These are phyloP conservation scores for Glyphotaelius pellucidus DNA, from an alignment of 2,888 invertebrate genomes.

Conservation along the genomic window DNA sequence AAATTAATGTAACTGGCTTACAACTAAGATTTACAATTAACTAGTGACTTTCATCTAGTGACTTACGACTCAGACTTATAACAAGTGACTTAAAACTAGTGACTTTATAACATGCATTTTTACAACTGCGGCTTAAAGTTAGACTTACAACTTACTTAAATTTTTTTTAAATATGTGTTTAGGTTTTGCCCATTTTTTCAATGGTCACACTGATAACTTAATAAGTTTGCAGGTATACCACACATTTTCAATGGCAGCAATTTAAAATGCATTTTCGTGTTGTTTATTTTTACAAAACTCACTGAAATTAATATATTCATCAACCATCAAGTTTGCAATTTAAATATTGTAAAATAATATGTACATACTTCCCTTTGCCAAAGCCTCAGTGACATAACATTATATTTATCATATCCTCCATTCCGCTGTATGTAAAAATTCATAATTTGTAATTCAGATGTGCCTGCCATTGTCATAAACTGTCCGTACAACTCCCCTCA, in stretches of 20 bases:
- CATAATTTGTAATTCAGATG: conserved; percentile 40
- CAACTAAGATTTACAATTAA: too few relatives aligned
- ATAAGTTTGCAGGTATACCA: background rate
- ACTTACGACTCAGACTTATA: too few relatives aligned
- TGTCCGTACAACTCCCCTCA: conserved; percentile 14
- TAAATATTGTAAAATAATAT: background rate
- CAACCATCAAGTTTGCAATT: background rate
- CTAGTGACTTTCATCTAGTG: too few relatives aligned
- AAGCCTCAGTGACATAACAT: conserved; percentile 22
- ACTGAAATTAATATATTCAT: background rate
- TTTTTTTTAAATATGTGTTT: too few relatives aligned
- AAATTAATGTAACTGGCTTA: too few relatives aligned
- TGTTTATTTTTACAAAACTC: background rate
- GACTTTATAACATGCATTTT: too few relatives aligned
- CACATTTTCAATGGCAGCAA: background rate
- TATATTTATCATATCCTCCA: conserved; percentile 34
- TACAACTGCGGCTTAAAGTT: too few relatives aligned
- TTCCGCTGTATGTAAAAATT: conserved; percentile 26
- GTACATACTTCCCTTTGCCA: conserved; percentile 6
- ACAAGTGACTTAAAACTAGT: too few relatives aligned
- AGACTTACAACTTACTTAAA: too few relatives aligned
- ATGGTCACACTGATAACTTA: too few relatives aligned
- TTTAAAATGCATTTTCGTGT: background rate
- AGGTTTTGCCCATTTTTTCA: too few relatives aligned
- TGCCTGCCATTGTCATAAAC: conserved; percentile 18